These are phyloP conservation scores for Synergus gifuensis DNA, from an alignment of 2,888 invertebrate species.

Conservation along the genomic window DNA sequence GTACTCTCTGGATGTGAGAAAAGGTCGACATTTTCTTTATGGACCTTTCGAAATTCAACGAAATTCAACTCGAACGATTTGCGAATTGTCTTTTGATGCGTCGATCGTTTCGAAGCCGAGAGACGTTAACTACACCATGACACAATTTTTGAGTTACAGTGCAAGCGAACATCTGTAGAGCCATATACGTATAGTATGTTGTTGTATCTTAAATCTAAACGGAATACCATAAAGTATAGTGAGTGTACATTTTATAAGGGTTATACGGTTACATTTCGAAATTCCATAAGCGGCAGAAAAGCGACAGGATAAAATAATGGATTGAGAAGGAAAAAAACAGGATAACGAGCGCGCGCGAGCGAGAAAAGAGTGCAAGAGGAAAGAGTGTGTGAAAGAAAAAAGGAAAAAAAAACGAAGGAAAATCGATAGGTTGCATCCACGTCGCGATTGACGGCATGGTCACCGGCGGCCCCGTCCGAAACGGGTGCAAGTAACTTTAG, in stretches of 20 bases:
- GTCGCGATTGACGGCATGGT: slow-evolving; percentile 67
- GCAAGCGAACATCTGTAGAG: slow-evolving; percentile 78
- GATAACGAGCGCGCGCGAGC: slow-evolving; percentile 28
- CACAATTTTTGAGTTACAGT: slow-evolving; percentile 77
- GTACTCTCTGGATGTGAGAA: slow-evolving; percentile 49
- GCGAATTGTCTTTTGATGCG: not conserved
- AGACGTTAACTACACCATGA: slow-evolving; percentile 63
- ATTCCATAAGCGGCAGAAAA: slow-evolving; percentile 65
- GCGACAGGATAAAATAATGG: slow-evolving; percentile 53
- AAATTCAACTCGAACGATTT: slow-evolving; percentile 26
- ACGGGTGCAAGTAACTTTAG: slow-evolving; percentile 75
- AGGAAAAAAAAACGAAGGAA: slow-evolving; percentile 39
- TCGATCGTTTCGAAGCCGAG: slow-evolving; percentile 45
- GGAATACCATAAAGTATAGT: slow-evolving; percentile 63
- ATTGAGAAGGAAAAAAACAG: slow-evolving; percentile 37
- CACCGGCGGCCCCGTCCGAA: slow-evolving; percentile 74
- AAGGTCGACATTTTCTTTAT: not conserved
- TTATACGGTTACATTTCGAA: slow-evolving; percentile 73
- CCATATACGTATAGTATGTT: slow-evolving; percentile 78
- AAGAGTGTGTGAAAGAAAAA: slow-evolving; percentile 49
- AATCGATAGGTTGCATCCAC: slow-evolving; percentile 52
- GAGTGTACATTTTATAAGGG: slow-evolving; percentile 75
- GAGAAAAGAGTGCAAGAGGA: slow-evolving; percentile 43
- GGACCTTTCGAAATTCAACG: slow-evolving; percentile 49
- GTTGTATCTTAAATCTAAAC: slow-evolving; percentile 72